Evolutionary conservation across 2,888 invertebrate species (phyloP), one percentile per base, ranked within the genome.

Genomic region (Chymomyza caudatula): DNA sequence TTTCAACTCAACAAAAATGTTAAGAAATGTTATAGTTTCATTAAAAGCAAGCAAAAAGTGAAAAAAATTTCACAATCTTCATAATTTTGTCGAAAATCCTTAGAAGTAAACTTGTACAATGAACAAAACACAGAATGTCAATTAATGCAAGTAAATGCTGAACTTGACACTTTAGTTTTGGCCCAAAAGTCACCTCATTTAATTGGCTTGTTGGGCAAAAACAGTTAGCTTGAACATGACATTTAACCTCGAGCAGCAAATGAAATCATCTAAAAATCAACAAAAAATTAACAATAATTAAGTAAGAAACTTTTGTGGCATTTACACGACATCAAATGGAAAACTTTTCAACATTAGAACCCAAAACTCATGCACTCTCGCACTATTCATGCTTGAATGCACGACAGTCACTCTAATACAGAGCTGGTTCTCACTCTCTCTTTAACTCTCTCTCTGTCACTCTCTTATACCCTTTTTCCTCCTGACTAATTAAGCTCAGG

Each of bases 201-300:
- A 23, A 23, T 5, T 23, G 23, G 5, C 25, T 0, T 23, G 2
- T 23, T 1, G 3, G 25, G 25, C 25, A 3, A 37, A 37, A 37
- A 37, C 29, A 37, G 2, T 37, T 11, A 37, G 63, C 56, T 69
- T 85, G 85, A 53, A 19, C 23, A 37, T 76, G 84, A 78, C 86
- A 71, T 61, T 71, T 67, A 56, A 47, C 78, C 69, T 43, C 61
- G 15, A 56, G 74, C 67, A 52, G 63, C 63, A 78, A 71, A 77
- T 79, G 66, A 70, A 85, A 85, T 83, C 71, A 83, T 80, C 85
- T 80, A 66, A 85, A 83, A 78, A 85, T 83, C 78, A 80, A 85
- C 84, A 69, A 37, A 0, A 84, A 76, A 84, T 84, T 74, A 78
- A 85, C 84, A 67, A 74, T 76, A 75, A 81, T 81, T 84, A 84